phyloP scores from a whole-genome alignment of 1,140 invertebrate genomes.

The Bombus cullumanus region DNA sequence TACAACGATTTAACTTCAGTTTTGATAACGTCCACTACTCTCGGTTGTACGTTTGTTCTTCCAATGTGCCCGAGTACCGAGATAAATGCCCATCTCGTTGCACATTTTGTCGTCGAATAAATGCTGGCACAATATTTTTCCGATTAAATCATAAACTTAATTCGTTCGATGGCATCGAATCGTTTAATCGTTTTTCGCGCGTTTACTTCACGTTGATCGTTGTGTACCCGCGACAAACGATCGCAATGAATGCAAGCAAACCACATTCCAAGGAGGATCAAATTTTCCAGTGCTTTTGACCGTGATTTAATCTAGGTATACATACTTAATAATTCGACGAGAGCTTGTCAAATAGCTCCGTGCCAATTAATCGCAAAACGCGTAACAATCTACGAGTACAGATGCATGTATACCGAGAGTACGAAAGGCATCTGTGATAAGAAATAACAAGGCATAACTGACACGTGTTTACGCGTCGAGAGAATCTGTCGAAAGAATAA shows the following conservation, averaged over 20 bases:
- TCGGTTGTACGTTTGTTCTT: constrained; percentile 19
- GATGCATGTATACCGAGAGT: not conserved
- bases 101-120: not conserved
- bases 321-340: not conserved
- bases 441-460: constrained; percentile 37
- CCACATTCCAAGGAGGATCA: not conserved
- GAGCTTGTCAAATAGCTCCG: not conserved
- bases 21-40: constrained; percentile 53
- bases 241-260: not conserved
- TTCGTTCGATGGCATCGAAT: constrained; percentile 54
- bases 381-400: not conserved
- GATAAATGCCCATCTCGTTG: not conserved
- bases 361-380: not conserved
- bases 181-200: constrained; percentile 40
- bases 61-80: not conserved
- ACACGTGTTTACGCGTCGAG: not conserved
- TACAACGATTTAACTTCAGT: constrained; percentile 59
- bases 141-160: constrained; percentile 34
- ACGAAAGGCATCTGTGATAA: constrained; percentile 37
- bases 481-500: constrained; percentile 7
- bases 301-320: not conserved
- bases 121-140: not conserved
- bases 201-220: not conserved
- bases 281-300: not conserved
- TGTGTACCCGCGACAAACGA: not conserved